These are phyloP conservation scores for Galerucella pusilla DNA, from an alignment of 2,888 invertebrate species.

Conservation along the genomic window DNA sequence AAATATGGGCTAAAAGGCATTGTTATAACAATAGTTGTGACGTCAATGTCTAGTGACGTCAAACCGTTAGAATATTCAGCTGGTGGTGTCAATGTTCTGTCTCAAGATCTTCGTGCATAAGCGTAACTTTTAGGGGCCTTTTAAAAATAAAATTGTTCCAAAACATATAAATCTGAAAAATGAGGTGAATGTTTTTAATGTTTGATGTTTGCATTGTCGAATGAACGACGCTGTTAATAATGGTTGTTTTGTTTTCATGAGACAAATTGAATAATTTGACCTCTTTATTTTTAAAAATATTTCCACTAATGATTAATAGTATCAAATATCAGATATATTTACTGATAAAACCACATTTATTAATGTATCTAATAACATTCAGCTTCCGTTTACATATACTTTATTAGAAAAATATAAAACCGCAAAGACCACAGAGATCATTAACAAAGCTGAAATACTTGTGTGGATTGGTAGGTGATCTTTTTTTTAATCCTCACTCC, in stretches of 20 bases:
- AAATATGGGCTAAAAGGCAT: background rate
- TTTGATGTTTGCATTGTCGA: no score
- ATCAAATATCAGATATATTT: background rate
- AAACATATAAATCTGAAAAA: background rate
- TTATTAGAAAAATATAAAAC: background rate
- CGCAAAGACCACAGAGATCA: background rate
- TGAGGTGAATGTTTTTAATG: no score
- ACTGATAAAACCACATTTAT: background rate
- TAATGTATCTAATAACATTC: background rate
- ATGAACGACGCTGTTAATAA: no score
- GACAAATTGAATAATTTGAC: no score
- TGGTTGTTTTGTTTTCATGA: no score
- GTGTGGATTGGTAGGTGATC: background rate
- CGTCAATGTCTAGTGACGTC: constrained; percentile 21
- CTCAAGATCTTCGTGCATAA: background rate
- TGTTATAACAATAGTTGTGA: constrained; percentile 7
- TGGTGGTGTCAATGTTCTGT: background rate
- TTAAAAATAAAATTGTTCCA: background rate
- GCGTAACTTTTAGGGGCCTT: background rate
- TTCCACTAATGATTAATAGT: background rate
- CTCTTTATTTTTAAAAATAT: no score
- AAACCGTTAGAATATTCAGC: constrained; percentile 2
- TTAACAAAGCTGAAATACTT: background rate
- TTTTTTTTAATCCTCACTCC: background rate
- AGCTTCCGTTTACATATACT: background rate